phyloP scores from a whole-genome alignment of 1,140 invertebrate genomes.

The Zaprionus nigranus region DNA sequence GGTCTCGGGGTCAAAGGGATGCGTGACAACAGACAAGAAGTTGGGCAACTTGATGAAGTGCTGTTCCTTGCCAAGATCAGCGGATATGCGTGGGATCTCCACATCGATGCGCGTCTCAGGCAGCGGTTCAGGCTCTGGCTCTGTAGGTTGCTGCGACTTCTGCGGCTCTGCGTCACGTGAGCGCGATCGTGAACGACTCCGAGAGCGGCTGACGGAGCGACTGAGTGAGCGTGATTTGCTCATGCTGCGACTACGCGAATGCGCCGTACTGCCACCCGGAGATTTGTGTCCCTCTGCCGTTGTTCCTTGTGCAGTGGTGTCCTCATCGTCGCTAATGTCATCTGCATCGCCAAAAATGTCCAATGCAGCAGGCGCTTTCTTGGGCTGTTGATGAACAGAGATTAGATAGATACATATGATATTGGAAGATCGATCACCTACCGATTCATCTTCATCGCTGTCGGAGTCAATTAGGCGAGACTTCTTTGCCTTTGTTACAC shows the following conservation, averaged over 20 bases:
- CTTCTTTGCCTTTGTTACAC: constrained; percentile 84
- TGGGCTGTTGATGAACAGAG: constrained; percentile 33
- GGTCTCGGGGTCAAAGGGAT: constrained; percentile 96
- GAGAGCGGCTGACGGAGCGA: constrained; percentile 63
- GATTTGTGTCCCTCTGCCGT: constrained; percentile 46
- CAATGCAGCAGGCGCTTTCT: constrained; percentile 86
- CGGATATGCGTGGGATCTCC: constrained; percentile 97
- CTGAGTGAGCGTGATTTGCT: constrained; percentile 62
- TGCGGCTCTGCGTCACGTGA: constrained; percentile 64
- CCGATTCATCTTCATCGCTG: constrained; percentile 80
- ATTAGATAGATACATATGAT: neutral
- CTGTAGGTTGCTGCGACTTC: constrained; percentile 76
- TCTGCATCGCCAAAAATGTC: constrained; percentile 97
- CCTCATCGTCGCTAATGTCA: constrained; percentile 93
- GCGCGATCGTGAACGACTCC: constrained; percentile 57
- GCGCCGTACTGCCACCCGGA: constrained; percentile 31
- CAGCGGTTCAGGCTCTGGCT: constrained; percentile 90
- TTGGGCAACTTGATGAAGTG: constrained; percentile 98
- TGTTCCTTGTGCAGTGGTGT: constrained; percentile 79
- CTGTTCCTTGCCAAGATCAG: constrained; percentile 95
- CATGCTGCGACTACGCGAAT: constrained; percentile 56
- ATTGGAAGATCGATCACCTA: constrained; percentile 21
- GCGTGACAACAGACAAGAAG: constrained; percentile 95
- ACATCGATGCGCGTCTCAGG: constrained; percentile 98
- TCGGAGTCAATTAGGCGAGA: constrained; percentile 85